Evolutionary conservation across 2,797 vertebrate species (phyloP), one percentile per base, ranked within the genome.

Genomic region (Semaprochilodus insignis): DNA sequence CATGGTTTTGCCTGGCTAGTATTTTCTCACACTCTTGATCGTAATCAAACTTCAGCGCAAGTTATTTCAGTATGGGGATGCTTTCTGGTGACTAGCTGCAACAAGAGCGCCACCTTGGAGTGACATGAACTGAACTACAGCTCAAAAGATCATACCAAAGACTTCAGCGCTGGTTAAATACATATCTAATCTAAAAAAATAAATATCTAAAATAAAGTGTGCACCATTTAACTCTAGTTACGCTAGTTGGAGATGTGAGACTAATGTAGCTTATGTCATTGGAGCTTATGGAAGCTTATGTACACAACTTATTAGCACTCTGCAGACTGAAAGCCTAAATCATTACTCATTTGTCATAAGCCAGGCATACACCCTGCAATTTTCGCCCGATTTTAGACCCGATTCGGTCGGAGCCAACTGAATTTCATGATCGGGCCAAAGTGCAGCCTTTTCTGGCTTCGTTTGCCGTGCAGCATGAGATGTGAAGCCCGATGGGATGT

Each of bases 1-100:
- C 85, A 91, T 31, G 62, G 70, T 79, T 48, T 44, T 31, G 14
- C 25, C 5, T 40, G 40, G 21, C 17, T 72, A n/a, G 23, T 70
- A 14, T 3, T 25, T 1, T 70, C 17, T 6, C 36, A 44, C 11
- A 51, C 14, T 25, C 51, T 59, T 69, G n/a, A n/a, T 69, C 27
- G 16, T 0, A 17, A 65, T 65, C 27, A 34, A 65, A 4, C 31
- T 0, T 11, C 23, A 13, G 6, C 3, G 14, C 2, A 62, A 3
- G 59, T 11, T 48, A 13, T 6, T 59, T 59, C 4, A 59, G 21
- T 21, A 21, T n/a, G n/a, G 55, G 14, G 55, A 59, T 6, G 21
- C 55, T n/a, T 59, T 59, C 4, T 21, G 17, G 5, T 2, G 55
- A n/a, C 2, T 23, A 10, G 7, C 57, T 8, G 21, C n/a, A n/a